Conservation (phyloP, 2,888 invertebrate genomes). For the Pelosia muscerda region DNA sequence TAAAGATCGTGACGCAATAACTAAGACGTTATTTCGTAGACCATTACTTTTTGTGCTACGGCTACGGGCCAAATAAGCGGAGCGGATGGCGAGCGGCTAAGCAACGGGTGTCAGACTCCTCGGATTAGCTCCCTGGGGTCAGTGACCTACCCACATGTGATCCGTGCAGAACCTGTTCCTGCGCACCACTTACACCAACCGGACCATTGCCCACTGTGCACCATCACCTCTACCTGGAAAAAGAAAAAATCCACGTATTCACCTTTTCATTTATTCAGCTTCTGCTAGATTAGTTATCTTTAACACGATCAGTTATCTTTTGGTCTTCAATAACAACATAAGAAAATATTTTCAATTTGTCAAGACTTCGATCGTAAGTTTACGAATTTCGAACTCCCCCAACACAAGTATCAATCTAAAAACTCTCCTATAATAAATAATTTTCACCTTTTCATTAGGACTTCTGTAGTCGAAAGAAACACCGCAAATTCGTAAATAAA, state of each 20-base stretch:
- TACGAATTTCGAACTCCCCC: not conserved
- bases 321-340: not conserved
- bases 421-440: not conserved
- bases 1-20: slow-evolving; percentile 18
- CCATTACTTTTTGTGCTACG: slow-evolving; percentile 50
- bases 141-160: slow-evolving; percentile 79
- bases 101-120: slow-evolving; percentile 62
- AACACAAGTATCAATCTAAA: not conserved
- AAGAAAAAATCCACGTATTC: slow-evolving; percentile 32
- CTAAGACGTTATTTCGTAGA: slow-evolving; percentile 29
- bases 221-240: slow-evolving; percentile 57
- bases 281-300: not conserved
- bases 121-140: slow-evolving; percentile 77
- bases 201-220: slow-evolving; percentile 60
- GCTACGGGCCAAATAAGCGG: slow-evolving; percentile 34
- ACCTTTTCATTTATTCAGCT: not conserved
- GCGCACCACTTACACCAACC: slow-evolving; percentile 72
- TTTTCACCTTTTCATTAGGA: not conserved
- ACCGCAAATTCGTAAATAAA: too few relatives aligned
- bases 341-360: not conserved
- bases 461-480: too few relatives aligned
- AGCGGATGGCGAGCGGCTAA: slow-evolving; percentile 50
- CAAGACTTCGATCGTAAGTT: not conserved
- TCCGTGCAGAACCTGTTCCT: slow-evolving; percentile 80
- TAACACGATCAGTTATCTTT: not conserved